Evolutionary conservation across 2,113 vertebrate genomes (phyloP).

Genomic region (Strix uralensis): DNA sequence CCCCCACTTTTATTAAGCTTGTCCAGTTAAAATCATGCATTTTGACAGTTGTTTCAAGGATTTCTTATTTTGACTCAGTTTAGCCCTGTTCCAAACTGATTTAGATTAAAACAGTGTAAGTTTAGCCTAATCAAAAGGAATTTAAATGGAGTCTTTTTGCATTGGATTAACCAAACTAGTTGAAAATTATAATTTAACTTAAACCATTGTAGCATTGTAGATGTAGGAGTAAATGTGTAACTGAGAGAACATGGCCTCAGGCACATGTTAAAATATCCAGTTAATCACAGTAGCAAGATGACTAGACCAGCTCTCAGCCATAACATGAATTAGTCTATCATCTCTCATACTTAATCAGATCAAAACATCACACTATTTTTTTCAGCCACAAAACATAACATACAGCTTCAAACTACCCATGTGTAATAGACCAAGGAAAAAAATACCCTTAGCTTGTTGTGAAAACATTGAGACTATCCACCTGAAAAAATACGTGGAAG

Average conservation of each 20-base stretch:
- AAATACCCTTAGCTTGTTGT: not conserved
- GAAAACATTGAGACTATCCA: not conserved
- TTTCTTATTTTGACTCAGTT: not conserved
- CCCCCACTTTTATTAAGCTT: not conserved
- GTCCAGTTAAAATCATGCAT: not conserved
- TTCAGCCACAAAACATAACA: not conserved
- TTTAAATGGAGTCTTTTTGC: not conserved
- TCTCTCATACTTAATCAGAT: slow-evolving; percentile 54
- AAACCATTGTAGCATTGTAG: not conserved
- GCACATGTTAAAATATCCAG: not conserved
- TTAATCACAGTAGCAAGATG: not conserved
- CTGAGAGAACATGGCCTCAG: not conserved
- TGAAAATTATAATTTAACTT: slow-evolving; percentile 14
- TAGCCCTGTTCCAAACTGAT: not conserved
- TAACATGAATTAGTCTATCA: slow-evolving; percentile 23
- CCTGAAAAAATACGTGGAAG: not conserved
- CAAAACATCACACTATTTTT: not conserved
- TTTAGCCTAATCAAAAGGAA: not conserved
- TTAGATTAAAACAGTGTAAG: not conserved
- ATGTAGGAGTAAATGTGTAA: slow-evolving; percentile 12
- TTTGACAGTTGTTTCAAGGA: not conserved
- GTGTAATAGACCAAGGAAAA: not conserved
- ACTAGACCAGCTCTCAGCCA: not conserved
- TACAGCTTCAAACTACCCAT: not conserved
- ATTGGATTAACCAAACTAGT: not conserved